Evolutionary conservation across 2,888 invertebrate species (phyloP), one percentile per base, ranked within the genome.

Genomic region (Pollenia griseotomentosa): DNA sequence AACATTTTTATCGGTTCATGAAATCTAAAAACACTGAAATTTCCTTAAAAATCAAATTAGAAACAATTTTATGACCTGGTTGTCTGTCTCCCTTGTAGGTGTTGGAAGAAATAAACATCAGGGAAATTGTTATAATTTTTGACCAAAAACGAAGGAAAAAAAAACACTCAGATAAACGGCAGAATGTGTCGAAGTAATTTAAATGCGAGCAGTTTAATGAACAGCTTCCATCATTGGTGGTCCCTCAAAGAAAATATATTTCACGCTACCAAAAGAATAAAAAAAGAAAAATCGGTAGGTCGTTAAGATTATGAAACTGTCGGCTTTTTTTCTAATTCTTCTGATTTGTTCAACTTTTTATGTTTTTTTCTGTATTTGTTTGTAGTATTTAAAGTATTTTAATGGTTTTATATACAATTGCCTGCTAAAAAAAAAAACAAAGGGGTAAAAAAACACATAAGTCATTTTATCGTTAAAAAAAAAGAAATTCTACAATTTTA

Each of bases 231-330:
- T 61, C 77, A 71, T 71, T 68, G 83, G 83, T 83, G 83, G 83
- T 83, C 83, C 71, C 33, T 70, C 42, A 63, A 63, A 71, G 68
- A 75, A 75, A 44, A 68, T 82, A 82, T 46, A 51, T 55, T 73
- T 81, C 65, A 78, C 83, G 83, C 77, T 71, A 63, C 61, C 23
- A 70, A 77, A 65, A 33, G 6, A 33, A 33, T n/a, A 33, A 33
- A 33, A 33, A 33, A 33, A 33, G 6, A 33, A 6, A 70, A 77
- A 65, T 40, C 33, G 66, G 9, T 63, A 51, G 83, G 59, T 63
- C 77, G 83, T 83, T 83, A 78, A 83, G 83, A 57, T 81, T 65
- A 23, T 57, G 73, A 73, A 48, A 57, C 83, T 40, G 83, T 63
- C 83, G 83, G 83, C 61, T 42, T 63, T 53, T 83, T 53, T 23